These are phyloP conservation scores for Triops cancriformis DNA, from an alignment of 1,140 invertebrate species.

Conservation along the genomic window DNA sequence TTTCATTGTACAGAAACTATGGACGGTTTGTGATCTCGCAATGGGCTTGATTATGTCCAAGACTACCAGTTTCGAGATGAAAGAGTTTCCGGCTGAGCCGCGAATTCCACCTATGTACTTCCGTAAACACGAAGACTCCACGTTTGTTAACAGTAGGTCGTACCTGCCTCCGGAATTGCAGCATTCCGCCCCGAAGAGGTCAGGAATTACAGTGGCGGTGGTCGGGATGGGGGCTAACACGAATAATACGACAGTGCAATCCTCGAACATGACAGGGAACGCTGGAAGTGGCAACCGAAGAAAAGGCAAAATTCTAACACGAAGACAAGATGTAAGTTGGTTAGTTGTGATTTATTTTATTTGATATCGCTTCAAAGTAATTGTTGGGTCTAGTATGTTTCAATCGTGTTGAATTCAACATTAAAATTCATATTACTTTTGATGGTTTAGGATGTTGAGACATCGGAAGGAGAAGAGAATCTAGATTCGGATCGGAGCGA, in stretches of 20 bases:
- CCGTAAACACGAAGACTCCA: slow-evolving; percentile 52
- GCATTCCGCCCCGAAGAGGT: slow-evolving; percentile 20
- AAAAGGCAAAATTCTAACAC: neutral
- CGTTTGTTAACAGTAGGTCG: slow-evolving; percentile 57
- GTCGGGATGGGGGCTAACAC: neutral
- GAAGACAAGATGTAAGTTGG: neutral
- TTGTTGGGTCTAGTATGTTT: neutral
- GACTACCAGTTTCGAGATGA: slow-evolving; percentile 77
- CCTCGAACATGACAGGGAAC: neutral
- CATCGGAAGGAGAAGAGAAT: neutral
- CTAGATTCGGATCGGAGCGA: neutral
- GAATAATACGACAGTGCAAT: neutral
- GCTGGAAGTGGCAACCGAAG: neutral
- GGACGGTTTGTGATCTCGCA: slow-evolving; percentile 89
- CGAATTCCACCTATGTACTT: slow-evolving; percentile 80
- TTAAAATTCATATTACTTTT: too few species aligned
- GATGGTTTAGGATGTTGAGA: neutral
- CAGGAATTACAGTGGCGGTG: slow-evolving; percentile 5
- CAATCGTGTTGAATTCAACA: too few species aligned
- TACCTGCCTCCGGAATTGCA: slow-evolving; percentile 44
- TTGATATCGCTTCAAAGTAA: neutral
- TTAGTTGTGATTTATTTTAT: neutral
- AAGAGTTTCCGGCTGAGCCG: slow-evolving; percentile 75
- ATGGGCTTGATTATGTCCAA: slow-evolving; percentile 78
- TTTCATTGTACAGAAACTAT: slow-evolving; percentile 70